Conservation (phyloP, 2,888 invertebrate genomes). For the Gisinianus flammeolus region DNA sequence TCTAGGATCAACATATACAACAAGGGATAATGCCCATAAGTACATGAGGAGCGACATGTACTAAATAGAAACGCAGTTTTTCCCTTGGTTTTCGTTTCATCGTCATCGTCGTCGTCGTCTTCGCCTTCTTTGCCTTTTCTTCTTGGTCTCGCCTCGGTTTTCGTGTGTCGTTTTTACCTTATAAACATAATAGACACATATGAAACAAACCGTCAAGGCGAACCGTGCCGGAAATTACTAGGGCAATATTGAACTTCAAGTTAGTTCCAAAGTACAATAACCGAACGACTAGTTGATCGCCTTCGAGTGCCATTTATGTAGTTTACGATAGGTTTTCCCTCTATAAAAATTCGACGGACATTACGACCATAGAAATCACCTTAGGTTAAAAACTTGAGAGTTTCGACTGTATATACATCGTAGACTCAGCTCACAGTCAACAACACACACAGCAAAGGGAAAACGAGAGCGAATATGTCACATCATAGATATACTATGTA, state of each 20-base stretch:
- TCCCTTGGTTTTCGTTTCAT: background rate
- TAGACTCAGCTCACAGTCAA: background rate
- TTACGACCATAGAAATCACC: constrained; percentile 38
- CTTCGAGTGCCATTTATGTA: constrained; percentile 48
- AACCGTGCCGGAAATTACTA: constrained; percentile 46
- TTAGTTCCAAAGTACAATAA: constrained; percentile 47
- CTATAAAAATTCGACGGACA: constrained; percentile 48
- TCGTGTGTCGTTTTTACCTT: background rate
- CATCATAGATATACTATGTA: too few species aligned
- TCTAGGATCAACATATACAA: constrained; percentile 14
- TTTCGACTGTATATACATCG: background rate
- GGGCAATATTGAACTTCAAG: constrained; percentile 45
- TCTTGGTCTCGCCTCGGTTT: background rate
- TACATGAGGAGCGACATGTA: background rate
- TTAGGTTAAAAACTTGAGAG: constrained; percentile 18
- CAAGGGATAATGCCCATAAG: background rate
- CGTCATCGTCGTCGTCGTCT: background rate
- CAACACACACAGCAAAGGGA: background rate
- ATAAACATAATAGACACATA: constrained; percentile 25
- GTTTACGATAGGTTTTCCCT: constrained; percentile 41
- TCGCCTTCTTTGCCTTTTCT: background rate
- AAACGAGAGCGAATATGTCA: background rate
- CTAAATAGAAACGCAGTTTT: constrained; percentile 8
- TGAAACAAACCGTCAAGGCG: constrained; percentile 15
- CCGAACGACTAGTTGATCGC: constrained; percentile 47